Conservation (phyloP, 2,113 vertebrate species). For the Grammomys surdaster region DNA sequence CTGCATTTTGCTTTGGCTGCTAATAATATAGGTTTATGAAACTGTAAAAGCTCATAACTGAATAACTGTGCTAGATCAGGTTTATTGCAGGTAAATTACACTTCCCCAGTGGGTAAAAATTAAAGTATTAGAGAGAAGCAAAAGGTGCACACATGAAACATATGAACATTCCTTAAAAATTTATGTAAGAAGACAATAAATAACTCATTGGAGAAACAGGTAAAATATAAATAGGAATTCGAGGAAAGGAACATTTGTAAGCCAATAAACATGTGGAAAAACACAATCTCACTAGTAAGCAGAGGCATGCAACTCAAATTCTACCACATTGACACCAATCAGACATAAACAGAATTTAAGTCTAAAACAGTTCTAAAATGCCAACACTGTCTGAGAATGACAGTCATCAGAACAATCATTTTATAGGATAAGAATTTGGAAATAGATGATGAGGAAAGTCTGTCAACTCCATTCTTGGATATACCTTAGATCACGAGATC, state of each 20-base stretch:
- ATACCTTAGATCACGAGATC: background rate
- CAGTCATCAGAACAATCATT: background rate
- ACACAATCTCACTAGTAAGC: background rate
- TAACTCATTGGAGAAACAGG: background rate
- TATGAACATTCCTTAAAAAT: background rate
- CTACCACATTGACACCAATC: background rate
- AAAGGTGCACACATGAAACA: background rate
- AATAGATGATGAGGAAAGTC: background rate
- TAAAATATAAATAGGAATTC: constrained; percentile 4
- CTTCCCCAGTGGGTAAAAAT: background rate
- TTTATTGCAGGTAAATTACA: constrained; percentile 44
- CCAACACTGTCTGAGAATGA: background rate
- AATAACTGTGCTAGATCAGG: background rate
- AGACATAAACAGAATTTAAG: background rate
- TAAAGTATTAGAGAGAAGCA: background rate
- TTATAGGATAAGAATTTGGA: background rate
- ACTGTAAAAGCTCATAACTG: constrained; percentile 23
- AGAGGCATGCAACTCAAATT: background rate
- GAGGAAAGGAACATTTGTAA: background rate
- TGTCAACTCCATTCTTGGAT: background rate
- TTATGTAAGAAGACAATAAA: constrained; percentile 7
- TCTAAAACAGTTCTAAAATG: constrained; percentile 1
- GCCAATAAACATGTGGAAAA: background rate
- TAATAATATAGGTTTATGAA: background rate
- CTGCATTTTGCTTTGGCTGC: background rate